Evolutionary conservation across 2,888 invertebrate genomes (phyloP).

Genomic region (Rotaria sp.): DNA sequence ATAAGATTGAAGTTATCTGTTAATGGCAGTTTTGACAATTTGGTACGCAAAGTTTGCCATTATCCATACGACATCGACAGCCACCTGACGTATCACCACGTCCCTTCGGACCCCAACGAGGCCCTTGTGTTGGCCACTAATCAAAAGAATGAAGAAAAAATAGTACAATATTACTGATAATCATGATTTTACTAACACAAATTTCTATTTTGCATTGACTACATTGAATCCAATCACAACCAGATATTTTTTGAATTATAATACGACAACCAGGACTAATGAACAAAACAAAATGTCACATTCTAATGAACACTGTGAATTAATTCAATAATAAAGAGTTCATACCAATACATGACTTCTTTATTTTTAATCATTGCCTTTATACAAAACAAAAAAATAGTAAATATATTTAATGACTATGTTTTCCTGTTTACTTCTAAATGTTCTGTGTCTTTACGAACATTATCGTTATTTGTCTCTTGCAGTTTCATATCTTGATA

Average conservation of each 20-base stretch:
- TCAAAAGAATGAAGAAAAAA: neutral
- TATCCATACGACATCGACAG: neutral
- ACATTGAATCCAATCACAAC: constrained; percentile 84
- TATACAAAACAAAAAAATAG: neutral
- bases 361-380: constrained; percentile 71
- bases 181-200: constrained; percentile 49
- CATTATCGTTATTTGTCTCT: constrained; percentile 64
- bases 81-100: constrained; percentile 72
- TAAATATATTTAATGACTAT: constrained; percentile 37
- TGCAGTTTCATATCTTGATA: constrained; percentile 66
- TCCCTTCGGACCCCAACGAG: constrained; percentile 66
- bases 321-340: neutral
- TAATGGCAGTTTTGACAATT: constrained; percentile 21
- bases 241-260: constrained; percentile 80
- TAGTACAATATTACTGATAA: too few species aligned
- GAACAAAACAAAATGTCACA: constrained; percentile 49
- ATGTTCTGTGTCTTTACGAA: constrained; percentile 69
- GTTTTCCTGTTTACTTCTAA: constrained; percentile 60
- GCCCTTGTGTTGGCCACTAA: constrained; percentile 54
- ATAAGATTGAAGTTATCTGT: neutral
- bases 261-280: constrained; percentile 72
- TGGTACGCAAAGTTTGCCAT: neutral
- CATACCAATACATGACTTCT: constrained; percentile 66
- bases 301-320: neutral
- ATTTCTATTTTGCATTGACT: constrained; percentile 86